These are phyloP conservation scores for Rattus rattus DNA, from an alignment of 2,113 vertebrate species.

Conservation along the genomic window DNA sequence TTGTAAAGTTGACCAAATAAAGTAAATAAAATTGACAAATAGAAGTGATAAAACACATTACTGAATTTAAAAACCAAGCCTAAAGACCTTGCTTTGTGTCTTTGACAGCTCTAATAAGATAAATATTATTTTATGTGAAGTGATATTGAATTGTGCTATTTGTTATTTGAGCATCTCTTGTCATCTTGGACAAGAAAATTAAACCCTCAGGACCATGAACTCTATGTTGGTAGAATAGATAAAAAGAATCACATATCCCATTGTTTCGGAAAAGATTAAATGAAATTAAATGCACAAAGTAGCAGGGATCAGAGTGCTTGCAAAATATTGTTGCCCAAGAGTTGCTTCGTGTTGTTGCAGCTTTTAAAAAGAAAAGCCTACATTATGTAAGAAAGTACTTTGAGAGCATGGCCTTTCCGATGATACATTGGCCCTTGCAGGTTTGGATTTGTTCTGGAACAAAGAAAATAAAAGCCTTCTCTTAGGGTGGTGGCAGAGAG, in stretches of 20 bases:
- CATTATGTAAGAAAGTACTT: neutral
- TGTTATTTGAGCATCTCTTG: slow-evolving; percentile 22
- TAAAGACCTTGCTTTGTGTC: neutral
- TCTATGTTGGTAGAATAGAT: slow-evolving; percentile 11
- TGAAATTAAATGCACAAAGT: neutral
- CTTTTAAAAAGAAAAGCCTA: neutral
- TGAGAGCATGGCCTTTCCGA: neutral
- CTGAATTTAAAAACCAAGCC: neutral
- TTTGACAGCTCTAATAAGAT: slow-evolving; percentile 25
- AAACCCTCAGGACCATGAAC: neutral
- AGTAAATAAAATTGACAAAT: neutral
- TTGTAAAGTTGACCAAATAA: slow-evolving; percentile 14
- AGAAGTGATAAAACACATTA: neutral
- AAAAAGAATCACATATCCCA: neutral
- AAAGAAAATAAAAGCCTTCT: neutral
- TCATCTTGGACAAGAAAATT: slow-evolving; percentile 38
- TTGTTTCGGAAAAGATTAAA: neutral
- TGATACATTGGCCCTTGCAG: neutral
- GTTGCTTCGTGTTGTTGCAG: neutral
- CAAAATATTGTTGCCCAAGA: neutral
- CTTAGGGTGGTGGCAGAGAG: neutral
- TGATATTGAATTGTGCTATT: slow-evolving; percentile 21
- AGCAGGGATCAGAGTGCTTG: neutral
- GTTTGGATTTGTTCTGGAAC: slow-evolving; percentile 13
- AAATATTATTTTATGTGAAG: slow-evolving; percentile 18